These are phyloP conservation scores for Coenonympha glycerion DNA, from an alignment of 2,888 invertebrate genomes.

Conservation along the genomic window DNA sequence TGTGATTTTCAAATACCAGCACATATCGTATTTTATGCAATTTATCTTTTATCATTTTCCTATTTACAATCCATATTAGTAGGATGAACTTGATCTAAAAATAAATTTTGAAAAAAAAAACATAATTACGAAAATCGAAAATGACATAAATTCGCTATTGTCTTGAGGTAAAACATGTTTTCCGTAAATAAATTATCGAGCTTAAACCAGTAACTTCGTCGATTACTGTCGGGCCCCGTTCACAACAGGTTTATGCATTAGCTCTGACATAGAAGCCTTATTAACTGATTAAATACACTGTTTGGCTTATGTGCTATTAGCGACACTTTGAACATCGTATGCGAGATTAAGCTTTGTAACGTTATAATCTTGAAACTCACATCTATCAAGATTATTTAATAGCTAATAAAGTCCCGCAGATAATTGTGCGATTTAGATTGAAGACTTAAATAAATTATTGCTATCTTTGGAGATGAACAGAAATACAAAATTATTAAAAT, in stretches of 20 bases:
- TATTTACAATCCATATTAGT: too few species aligned
- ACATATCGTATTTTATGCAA: too few species aligned
- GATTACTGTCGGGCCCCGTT: constrained; percentile 36
- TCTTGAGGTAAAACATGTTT: constrained; percentile 45
- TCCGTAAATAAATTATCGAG: constrained; percentile 50
- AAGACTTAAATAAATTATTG: neutral
- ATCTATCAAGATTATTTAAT: constrained; percentile 12
- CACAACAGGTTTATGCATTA: constrained; percentile 45
- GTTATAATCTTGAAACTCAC: constrained; percentile 15
- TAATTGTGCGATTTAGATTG: neutral
- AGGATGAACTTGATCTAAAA: too few species aligned
- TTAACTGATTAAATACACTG: constrained; percentile 40
- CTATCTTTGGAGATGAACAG: neutral
- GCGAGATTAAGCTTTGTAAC: constrained; percentile 19
- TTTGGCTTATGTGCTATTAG: constrained; percentile 30
- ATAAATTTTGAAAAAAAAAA: neutral
- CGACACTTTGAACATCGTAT: constrained; percentile 19
- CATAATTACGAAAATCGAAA: constrained; percentile 16
- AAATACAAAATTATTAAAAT: neutral
- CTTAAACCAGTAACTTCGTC: constrained; percentile 41
- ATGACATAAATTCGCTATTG: constrained; percentile 35
- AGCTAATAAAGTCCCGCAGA: neutral
- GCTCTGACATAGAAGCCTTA: constrained; percentile 49
- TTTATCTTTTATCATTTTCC: too few species aligned
- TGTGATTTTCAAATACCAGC: neutral